A percentile compares a stretch with the other conserved stretches of the same genome.
phyloP scores from a whole-genome alignment of 2,797 vertebrate species.

The Benthosema pterotum region DNA sequence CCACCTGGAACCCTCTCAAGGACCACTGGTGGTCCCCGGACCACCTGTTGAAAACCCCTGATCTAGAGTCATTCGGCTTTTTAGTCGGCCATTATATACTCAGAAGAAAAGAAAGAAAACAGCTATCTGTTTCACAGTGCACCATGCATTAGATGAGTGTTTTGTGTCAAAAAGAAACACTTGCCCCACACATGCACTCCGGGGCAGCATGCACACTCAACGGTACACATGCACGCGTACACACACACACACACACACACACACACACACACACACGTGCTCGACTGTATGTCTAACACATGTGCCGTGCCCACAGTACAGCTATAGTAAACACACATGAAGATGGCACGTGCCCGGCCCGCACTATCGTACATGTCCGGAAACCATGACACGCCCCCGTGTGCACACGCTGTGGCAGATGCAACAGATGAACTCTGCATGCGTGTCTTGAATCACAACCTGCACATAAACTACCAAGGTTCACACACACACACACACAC shows the following conservation, averaged over 20 bases:
- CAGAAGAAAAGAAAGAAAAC: no score
- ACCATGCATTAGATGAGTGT: conserved; percentile 8
- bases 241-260: neutral
- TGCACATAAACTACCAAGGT: no score
- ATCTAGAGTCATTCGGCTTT: no score
- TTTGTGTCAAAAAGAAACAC: conserved; percentile 3
- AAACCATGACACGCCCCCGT: conserved; percentile 1
- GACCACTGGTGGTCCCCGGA: no score
- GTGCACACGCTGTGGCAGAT: neutral
- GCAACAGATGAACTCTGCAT: no score
- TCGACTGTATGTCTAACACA: neutral
- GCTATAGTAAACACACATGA: conserved; percentile 2
- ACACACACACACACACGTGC: neutral
- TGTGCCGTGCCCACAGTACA: neutral
- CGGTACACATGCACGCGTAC: conserved; percentile 1
- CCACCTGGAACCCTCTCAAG: no score
- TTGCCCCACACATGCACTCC: conserved; percentile 12
- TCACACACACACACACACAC: no score
- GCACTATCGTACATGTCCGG: neutral
- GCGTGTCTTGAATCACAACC: no score
- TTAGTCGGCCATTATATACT: no score
- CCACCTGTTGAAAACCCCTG: no score
- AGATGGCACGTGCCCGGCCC: neutral
- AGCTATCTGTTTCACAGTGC: no score
- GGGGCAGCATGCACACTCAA: conserved; percentile 15